Evolutionary conservation across 2,113 vertebrate genomes (phyloP).

Genomic region (Glareola pratincola): DNA sequence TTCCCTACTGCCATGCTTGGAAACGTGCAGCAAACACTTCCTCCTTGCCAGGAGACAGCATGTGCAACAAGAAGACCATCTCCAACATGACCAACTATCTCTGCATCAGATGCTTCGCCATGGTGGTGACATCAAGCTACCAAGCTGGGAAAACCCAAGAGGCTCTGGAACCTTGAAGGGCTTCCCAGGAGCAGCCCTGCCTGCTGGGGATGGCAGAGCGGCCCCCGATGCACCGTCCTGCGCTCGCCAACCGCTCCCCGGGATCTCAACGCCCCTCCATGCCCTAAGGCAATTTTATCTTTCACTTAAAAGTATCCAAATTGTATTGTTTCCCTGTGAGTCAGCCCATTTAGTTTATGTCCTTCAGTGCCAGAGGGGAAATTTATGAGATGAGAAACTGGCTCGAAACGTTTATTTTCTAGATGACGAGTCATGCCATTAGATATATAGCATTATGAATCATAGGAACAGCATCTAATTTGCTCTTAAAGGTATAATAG

Average conservation of each 20-base stretch:
- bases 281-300: conserved; percentile 20
- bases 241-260: accelerated
- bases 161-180: neutral
- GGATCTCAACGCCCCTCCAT: neutral
- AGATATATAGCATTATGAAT: conserved; percentile 80
- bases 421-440: conserved; percentile 64
- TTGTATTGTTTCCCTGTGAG: conserved; percentile 66
- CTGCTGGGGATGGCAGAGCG: neutral
- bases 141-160: neutral
- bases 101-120: neutral
- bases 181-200: neutral
- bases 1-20: neutral
- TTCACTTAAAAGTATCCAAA: conserved; percentile 64
- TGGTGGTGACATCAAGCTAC: neutral
- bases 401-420: conserved; percentile 64
- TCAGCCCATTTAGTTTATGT: conserved; percentile 62
- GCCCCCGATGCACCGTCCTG: accelerated
- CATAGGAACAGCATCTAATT: conserved; percentile 79
- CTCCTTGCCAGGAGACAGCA: neutral
- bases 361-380: conserved; percentile 64
- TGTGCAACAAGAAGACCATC: neutral
- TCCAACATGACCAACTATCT: neutral
- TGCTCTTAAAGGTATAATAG: conserved; percentile 81
- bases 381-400: conserved; percentile 69
- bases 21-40: accelerated